Evolutionary conservation across 2,888 invertebrate species (phyloP).

Genomic region (Ophonus ardosiacus): DNA sequence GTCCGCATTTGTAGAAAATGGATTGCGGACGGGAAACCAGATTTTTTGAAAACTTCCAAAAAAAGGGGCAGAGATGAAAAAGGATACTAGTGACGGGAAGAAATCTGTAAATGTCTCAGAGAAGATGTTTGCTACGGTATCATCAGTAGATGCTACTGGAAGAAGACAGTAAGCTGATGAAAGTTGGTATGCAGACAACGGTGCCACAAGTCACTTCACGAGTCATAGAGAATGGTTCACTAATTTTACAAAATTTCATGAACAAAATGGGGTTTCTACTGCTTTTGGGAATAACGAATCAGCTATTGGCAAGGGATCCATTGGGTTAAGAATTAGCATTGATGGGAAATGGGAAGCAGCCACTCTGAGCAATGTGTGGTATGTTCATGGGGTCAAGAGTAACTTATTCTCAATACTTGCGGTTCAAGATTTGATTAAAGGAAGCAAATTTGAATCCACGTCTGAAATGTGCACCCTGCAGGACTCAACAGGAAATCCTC

Average conservation of each 20-base stretch:
- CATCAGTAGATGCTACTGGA: not conserved
- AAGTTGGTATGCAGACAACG: not conserved
- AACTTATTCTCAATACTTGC: not conserved
- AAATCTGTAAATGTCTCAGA: not conserved
- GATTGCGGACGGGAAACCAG: not conserved
- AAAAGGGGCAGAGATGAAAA: not conserved
- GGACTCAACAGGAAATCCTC: no score
- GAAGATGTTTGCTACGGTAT: not conserved
- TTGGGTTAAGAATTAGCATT: not conserved
- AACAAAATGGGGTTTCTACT: not conserved
- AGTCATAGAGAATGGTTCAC: constrained; percentile 1
- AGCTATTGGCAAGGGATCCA: no score
- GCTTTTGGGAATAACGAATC: no score
- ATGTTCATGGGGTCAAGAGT: not conserved
- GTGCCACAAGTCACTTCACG: not conserved
- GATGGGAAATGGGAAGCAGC: constrained; percentile 3
- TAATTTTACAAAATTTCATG: not conserved
- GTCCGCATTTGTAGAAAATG: not conserved
- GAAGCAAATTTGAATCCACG: not conserved
- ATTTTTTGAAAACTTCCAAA: not conserved
- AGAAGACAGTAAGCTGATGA: not conserved
- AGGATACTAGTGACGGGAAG: not conserved
- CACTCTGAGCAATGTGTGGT: not conserved
- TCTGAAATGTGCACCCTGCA: not conserved
- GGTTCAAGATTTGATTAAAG: not conserved